Conservation (phyloP, 2,888 invertebrate species). For the Suillia variegata region DNA sequence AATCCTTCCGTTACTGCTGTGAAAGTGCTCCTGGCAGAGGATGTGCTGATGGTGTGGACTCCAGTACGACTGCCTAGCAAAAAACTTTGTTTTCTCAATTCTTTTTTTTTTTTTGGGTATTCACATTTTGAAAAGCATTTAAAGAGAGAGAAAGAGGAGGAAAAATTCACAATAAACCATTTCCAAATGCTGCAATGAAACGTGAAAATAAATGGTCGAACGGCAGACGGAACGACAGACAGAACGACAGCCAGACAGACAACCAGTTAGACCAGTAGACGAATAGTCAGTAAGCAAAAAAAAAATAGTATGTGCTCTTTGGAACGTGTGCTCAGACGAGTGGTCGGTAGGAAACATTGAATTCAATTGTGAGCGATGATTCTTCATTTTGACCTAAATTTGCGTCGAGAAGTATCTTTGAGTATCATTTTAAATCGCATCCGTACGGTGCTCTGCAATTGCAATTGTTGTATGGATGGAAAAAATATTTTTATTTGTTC, state of each 20-base stretch:
- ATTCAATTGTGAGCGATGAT: constrained; percentile 7
- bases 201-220: constrained; percentile 3
- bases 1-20: neutral
- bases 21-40: neutral
- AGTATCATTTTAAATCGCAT: neutral
- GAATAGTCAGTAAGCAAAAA: too few relatives aligned
- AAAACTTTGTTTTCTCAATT: too few relatives aligned
- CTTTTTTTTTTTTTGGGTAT: neutral
- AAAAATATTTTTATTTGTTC: neutral
- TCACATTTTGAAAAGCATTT: constrained; percentile 7
- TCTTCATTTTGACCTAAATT: constrained; percentile 9
- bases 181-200: constrained; percentile 5
- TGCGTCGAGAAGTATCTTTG: neutral
- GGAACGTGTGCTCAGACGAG: neutral
- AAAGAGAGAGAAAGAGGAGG: too few relatives aligned
- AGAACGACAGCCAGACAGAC: neutral
- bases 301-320: too few relatives aligned
- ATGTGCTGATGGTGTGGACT: neutral
- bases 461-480: neutral
- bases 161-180: constrained; percentile 8
- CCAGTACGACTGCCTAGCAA: too few relatives aligned
- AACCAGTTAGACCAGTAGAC: neutral
- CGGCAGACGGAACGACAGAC: neutral
- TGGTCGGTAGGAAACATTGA: constrained; percentile 1
- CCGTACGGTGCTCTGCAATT: neutral